These are phyloP conservation scores for Geococcyx californianus DNA, from an alignment of 2,113 vertebrate species.

Conservation along the genomic window DNA sequence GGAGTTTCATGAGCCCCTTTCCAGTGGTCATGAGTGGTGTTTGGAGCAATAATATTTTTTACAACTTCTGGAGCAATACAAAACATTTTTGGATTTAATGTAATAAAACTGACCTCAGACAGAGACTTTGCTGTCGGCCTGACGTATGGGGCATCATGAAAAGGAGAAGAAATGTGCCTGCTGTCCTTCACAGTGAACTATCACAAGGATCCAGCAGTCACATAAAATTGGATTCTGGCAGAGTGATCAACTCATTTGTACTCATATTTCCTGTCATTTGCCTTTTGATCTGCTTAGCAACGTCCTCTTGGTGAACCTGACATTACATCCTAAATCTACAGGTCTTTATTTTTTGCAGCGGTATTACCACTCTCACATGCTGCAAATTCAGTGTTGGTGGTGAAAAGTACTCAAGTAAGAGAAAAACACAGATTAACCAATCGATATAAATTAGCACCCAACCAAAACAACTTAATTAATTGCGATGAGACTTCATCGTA, in stretches of 20 bases:
- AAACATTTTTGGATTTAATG: neutral
- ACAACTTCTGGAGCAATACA: neutral
- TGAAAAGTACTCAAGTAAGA: neutral
- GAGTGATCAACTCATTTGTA: conserved; percentile 35
- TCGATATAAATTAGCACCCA: neutral
- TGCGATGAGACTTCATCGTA: neutral
- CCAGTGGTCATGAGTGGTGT: neutral
- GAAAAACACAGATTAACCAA: neutral
- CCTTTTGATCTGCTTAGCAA: conserved; percentile 34
- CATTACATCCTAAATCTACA: neutral
- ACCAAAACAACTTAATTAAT: neutral
- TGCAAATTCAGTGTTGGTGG: neutral
- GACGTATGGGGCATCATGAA: neutral
- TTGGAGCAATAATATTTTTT: conserved; percentile 5
- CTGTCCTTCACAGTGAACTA: neutral
- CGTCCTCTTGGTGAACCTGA: conserved; percentile 32
- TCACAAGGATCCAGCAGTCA: conserved; percentile 5
- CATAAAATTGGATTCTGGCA: conserved; percentile 5
- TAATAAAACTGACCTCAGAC: neutral
- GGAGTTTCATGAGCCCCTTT: conserved; percentile 27
- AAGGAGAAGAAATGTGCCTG: neutral
- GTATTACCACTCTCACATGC: neutral
- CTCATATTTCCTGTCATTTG: conserved; percentile 2
- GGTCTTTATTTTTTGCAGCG: neutral
- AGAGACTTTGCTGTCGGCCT: neutral